Evolutionary conservation across 2,888 invertebrate genomes (phyloP), one percentile per base, ranked within the genome.

Genomic region (Heteropelma amictum): DNA sequence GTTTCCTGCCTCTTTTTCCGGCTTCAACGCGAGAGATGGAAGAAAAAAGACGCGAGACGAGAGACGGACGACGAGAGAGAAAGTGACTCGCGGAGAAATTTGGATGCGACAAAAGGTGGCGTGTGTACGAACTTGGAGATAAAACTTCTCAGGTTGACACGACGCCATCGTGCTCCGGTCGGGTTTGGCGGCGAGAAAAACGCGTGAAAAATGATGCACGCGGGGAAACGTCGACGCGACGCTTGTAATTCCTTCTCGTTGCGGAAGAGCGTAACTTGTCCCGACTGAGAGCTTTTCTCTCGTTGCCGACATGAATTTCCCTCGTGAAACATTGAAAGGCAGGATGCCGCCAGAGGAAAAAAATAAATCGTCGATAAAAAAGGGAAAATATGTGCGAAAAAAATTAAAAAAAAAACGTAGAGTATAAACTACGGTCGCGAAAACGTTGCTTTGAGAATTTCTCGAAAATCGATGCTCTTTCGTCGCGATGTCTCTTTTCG

Each of bases 151-250:
- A 8, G 12, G 12, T 14, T 26, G 10, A 14, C 10, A 14, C 14
- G 12, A 8, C n/a, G 14, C 21, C 40, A 12, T 72, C 42, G 49
- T 51, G 49, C 14, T 49, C 19, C 42, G 30, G 40, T 53, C 42
- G n/a, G n/a, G 45, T 58, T 53, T 6, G 17, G 10, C 23, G 38
- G 58, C 42, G 17, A 28, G 47, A 67, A 68, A 51, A 60, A 28
- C 30, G n/a, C 23, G 35, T 72, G 72, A 72, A 67, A 67, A 72
- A 72, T 72, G 60, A 67, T 67, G 54, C 72, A 53, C 61, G 28
- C 58, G 67, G 54, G 61, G 61, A 40, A 42, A 23, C 45, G 65
- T 45, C 67, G 45, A 30, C 47, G 63, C 56, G 54, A 72, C 30
- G 53, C 35, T 14, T 67, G 72, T 72, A 67, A 67, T 72, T 72